Evolutionary conservation across 2,797 vertebrate species (phyloP).

Genomic region (Onychomys leucogaster): DNA sequence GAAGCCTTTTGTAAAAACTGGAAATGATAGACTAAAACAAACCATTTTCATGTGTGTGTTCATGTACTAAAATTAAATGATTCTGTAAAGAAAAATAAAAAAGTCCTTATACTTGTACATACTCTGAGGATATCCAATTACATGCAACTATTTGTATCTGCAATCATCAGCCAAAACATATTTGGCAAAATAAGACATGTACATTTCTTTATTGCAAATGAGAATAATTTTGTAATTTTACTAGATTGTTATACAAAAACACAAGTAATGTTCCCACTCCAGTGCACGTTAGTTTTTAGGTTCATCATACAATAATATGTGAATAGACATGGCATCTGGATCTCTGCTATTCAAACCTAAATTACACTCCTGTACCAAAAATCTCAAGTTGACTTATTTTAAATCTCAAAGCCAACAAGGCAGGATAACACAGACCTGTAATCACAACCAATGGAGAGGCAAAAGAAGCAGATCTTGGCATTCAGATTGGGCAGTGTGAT

Average conservation of each 20-base stretch:
- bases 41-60: constrained; percentile 42
- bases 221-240: constrained; percentile 56
- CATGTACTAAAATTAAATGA: constrained; percentile 42
- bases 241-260: constrained; percentile 9
- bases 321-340: constrained; percentile 74
- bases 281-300: constrained; percentile 37
- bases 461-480: not conserved
- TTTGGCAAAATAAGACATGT: not conserved
- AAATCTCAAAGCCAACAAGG: constrained; percentile 53
- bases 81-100: constrained; percentile 41
- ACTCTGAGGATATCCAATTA: not conserved
- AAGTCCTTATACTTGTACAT: not conserved
- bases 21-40: constrained; percentile 62
- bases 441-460: not conserved
- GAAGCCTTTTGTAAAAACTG: constrained; percentile 55
- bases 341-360: constrained; percentile 75
- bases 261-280: not conserved
- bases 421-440: not conserved
- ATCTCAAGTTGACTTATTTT: constrained; percentile 80
- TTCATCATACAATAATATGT: constrained; percentile 78
- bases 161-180: not conserved
- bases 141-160: not conserved
- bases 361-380: constrained; percentile 79
- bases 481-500: not conserved
- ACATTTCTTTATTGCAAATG: not conserved